phyloP scores from a whole-genome alignment of 2,888 invertebrate genomes.

The Zaprionus obscuricornis region DNA sequence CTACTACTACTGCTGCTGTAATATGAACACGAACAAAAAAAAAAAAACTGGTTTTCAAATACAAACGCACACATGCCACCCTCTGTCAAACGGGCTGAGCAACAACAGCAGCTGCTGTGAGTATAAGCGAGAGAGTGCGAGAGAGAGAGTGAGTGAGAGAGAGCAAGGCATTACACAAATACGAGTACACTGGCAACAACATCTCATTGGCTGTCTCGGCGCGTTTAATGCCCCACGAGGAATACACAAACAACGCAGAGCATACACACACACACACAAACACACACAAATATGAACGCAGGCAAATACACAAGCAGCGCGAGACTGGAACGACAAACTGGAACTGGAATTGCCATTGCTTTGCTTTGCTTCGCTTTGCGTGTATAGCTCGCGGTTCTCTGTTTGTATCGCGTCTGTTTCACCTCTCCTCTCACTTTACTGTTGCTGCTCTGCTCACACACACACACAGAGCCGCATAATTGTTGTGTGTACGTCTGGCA shows the following conservation, averaged over 20 bases:
- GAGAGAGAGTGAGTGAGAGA: conserved; percentile 38
- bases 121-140: conserved; percentile 49
- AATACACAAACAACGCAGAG: conserved; percentile 47
- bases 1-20: conserved; percentile 48
- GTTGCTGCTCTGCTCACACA: conserved; percentile 67
- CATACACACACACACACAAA: conserved; percentile 38
- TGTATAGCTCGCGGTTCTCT: conserved; percentile 48
- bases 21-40: conserved; percentile 24
- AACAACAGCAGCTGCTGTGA: conserved; percentile 18
- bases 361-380: too few species aligned
- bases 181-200: conserved; percentile 65
- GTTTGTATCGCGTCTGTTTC: conserved; percentile 65
- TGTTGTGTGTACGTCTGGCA: conserved; percentile 79
- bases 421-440: conserved; percentile 6
- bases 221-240: conserved; percentile 59
- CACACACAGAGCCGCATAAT: conserved; percentile 56
- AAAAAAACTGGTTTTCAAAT: conserved; percentile 69
- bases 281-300: conserved; percentile 26
- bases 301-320: conserved; percentile 14
- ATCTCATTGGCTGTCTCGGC: conserved; percentile 81
- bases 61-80: conserved; percentile 50
- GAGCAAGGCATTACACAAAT: conserved; percentile 66
- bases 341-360: conserved; percentile 56
- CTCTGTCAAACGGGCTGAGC: conserved; percentile 47
- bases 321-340: conserved; percentile 73